Base-by-base conservation (phyloP, 2,888 invertebrate genomes). In the Drosophila nr. perissopoda region DNA sequence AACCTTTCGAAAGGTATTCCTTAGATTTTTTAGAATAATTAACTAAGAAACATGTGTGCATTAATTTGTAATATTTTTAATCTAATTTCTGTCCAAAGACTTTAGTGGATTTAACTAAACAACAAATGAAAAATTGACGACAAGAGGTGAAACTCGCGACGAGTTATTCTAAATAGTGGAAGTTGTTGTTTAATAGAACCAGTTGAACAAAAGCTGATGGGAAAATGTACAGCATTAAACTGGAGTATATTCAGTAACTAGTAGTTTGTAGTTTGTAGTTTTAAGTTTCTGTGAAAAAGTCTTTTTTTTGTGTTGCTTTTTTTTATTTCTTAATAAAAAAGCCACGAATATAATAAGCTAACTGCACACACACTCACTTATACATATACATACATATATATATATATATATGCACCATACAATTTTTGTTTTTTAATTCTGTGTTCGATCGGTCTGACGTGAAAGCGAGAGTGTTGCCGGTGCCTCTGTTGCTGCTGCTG, bases 391-490 rank as follows among this genome's bases (percentile, higher is more conserved):
- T 16, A 36, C n/a, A 56, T 53, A 68, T 40, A 45, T 42, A 51
- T 34, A 51, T 53, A 42, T 51, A 57, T 21, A 4, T 11, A 11
- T 8, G 7, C 31, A 18, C 10, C 21, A 11, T 4, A 36, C 25
- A 25, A 25, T 53, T 59, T 29, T 34, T n/a, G 34, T 45, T 66
- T 66, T 80, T 29, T 5, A 57, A 86, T 89, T 84, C 89, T 84
- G 75, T 83, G 73, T 78, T 76, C 89, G 78, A 81, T 74, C 57
- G 59, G 54, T 59, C 69, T 60, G 83, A 67, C 83, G 80, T 89
- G 90, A 89, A 86, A 90, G 86, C 88, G 78, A 88, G 78, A 89
- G 83, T 87, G 69, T 75, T 82, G 69, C 69, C 8, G 21, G 45
- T 29, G 62, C n/a, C 42, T n/a, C 59, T 54, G 61, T 21, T 61